Evolutionary conservation across 2,113 vertebrate species (phyloP).

Genomic region (Heloderma charlesbogerti): DNA sequence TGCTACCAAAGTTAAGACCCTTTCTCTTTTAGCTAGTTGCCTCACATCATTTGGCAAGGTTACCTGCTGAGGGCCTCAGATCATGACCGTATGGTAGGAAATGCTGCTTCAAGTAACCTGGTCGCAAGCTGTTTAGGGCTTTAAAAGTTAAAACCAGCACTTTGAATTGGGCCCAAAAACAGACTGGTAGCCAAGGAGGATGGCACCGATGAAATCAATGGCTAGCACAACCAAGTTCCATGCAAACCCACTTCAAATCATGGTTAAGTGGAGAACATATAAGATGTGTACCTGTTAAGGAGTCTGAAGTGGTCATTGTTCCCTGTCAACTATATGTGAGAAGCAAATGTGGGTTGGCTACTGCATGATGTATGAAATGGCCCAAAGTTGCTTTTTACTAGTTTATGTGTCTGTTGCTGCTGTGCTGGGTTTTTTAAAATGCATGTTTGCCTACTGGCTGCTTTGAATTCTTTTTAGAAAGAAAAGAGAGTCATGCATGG

Average conservation of each 20-base stretch:
- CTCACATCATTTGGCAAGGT: too few relatives aligned
- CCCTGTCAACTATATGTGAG: not conserved
- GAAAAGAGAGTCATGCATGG: not conserved
- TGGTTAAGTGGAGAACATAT: not conserved
- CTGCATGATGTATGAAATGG: not conserved
- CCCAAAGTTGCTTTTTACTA: not conserved
- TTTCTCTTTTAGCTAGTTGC: too few relatives aligned
- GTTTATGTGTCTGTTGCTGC: not conserved
- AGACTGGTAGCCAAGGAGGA: too few relatives aligned
- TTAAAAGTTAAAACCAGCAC: too few relatives aligned
- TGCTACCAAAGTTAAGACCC: too few relatives aligned
- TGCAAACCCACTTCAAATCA: not conserved
- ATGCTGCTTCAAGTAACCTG: too few relatives aligned
- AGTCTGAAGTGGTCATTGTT: not conserved
- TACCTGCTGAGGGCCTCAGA: too few relatives aligned
- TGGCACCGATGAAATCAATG: not conserved
- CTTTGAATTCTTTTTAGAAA: not conserved
- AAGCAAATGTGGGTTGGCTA: not conserved
- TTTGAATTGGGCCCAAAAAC: too few relatives aligned
- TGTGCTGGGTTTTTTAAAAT: not conserved
- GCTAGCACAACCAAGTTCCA: not conserved
- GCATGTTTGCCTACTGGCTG: not conserved
- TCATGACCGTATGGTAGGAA: too few relatives aligned
- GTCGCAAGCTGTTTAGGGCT: too few relatives aligned
- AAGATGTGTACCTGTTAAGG: not conserved